Evolutionary conservation across 2,113 vertebrate species (phyloP).

Genomic region (Trinectes maculatus): DNA sequence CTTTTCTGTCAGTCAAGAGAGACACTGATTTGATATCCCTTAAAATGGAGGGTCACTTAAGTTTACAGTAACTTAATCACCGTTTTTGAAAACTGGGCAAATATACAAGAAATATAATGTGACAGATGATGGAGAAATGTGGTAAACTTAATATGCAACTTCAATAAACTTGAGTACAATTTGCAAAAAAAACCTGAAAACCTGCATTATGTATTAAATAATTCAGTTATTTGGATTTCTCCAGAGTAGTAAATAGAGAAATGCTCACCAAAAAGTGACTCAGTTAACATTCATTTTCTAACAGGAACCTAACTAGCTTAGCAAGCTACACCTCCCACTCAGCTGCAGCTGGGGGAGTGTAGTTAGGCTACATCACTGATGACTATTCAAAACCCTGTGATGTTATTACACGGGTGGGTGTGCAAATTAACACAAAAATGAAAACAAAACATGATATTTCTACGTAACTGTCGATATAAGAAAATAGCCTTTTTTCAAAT

Average conservation of each 20-base stretch:
- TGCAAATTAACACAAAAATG: constrained; percentile 61
- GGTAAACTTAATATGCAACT: constrained; percentile 17
- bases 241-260: constrained; percentile 14
- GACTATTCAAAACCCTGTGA: constrained; percentile 38
- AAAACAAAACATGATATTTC: constrained; percentile 18
- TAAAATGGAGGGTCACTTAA: neutral
- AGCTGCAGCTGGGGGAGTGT: constrained; percentile 56
- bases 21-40: neutral
- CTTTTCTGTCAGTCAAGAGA: neutral
- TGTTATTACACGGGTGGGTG: constrained; percentile 39
- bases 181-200: constrained; percentile 4
- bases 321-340: constrained; percentile 51
- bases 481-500: constrained; percentile 57
- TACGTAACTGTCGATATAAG: constrained; percentile 34
- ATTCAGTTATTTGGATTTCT: neutral
- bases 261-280: neutral
- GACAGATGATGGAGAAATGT: constrained; percentile 34
- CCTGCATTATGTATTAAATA: neutral
- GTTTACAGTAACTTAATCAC: neutral
- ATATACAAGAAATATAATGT: constrained; percentile 12
- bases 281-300: constrained; percentile 32
- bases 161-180: constrained; percentile 17
- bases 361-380: constrained; percentile 35
- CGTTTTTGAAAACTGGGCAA: constrained; percentile 21
- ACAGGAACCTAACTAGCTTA: constrained; percentile 10